Evolutionary conservation across 2,113 vertebrate genomes (phyloP).

Genomic region (Delphinapterus leucas): DNA sequence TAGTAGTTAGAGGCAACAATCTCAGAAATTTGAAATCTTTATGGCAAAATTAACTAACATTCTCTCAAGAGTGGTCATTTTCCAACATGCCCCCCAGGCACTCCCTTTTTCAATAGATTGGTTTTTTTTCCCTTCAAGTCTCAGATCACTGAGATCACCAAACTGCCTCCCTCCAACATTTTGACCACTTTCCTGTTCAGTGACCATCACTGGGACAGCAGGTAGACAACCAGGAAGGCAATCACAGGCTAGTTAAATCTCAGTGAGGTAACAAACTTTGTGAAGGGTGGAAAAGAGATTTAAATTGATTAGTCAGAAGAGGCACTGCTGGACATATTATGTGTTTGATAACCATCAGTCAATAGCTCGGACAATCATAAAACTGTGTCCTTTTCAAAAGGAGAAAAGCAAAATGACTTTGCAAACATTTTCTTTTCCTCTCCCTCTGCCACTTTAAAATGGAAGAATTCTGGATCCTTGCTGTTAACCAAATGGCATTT

Average conservation of each 20-base stretch:
- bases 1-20: not conserved
- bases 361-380: conserved; percentile 45
- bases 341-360: conserved; percentile 18
- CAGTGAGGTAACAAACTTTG: not conserved
- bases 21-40: conserved; percentile 41
- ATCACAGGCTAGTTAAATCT: not conserved
- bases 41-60: not conserved
- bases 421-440: conserved; percentile 70
- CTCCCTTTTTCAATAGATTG: not conserved
- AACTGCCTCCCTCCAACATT: not conserved
- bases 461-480: conserved; percentile 73
- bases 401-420: conserved; percentile 57
- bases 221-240: conserved; percentile 1
- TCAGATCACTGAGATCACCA: not conserved
- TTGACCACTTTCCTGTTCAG: not conserved
- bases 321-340: not conserved
- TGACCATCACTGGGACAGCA: not conserved
- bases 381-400: conserved; percentile 38
- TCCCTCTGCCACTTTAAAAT: conserved; percentile 69
- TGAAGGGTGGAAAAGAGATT: conserved; percentile 3
- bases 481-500: conserved; percentile 79
- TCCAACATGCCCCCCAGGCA: not conserved
- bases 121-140: not conserved
- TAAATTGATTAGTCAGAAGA: not conserved
- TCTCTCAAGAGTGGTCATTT: conserved; percentile 1